These are phyloP conservation scores for Chascanopsetta lugubris DNA, from an alignment of 2,113 vertebrate species.

Conservation along the genomic window DNA sequence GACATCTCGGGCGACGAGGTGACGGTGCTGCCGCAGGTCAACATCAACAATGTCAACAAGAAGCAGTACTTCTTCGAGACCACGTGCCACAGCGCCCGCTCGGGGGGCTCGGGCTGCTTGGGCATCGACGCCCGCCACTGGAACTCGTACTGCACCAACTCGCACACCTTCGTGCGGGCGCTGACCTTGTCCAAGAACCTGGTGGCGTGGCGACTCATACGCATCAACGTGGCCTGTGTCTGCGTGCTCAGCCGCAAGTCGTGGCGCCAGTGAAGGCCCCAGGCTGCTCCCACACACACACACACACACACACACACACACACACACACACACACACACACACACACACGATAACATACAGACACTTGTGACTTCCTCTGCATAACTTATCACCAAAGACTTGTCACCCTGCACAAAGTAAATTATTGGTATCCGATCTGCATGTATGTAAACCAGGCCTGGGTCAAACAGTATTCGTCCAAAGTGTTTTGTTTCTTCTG, in stretches of 20 bases:
- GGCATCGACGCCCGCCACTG: conserved; percentile 95
- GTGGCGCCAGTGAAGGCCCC: conserved; percentile 79
- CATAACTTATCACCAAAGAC: conserved; percentile 67
- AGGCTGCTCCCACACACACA: neutral
- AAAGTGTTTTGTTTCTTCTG: neutral
- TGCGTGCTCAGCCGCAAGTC: conserved; percentile 96
- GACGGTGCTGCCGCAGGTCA: conserved; percentile 91
- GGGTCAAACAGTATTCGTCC: conserved; percentile 63
- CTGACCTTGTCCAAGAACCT: conserved; percentile 92
- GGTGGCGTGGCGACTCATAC: conserved; percentile 94
- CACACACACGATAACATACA: conserved; percentile 19
- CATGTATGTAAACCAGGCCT: conserved; percentile 77
- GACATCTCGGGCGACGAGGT: conserved; percentile 97
- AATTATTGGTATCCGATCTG: conserved; percentile 91
- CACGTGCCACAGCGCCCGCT: conserved; percentile 84
- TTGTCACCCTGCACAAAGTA: conserved; percentile 86
- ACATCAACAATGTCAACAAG: conserved; percentile 92
- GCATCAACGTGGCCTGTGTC: conserved; percentile 95
- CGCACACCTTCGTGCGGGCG: conserved; percentile 95
- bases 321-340: conserved; percentile 35
- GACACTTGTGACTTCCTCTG: conserved; percentile 21
- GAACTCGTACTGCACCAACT: conserved; percentile 98
- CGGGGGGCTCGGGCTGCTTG: conserved; percentile 86
- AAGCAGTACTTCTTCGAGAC: conserved; percentile 99
- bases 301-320: conserved; percentile 17